Evolutionary conservation across 1,140 invertebrate genomes (phyloP), one percentile per base, ranked within the genome.

Genomic region (Drosophila sp.): DNA sequence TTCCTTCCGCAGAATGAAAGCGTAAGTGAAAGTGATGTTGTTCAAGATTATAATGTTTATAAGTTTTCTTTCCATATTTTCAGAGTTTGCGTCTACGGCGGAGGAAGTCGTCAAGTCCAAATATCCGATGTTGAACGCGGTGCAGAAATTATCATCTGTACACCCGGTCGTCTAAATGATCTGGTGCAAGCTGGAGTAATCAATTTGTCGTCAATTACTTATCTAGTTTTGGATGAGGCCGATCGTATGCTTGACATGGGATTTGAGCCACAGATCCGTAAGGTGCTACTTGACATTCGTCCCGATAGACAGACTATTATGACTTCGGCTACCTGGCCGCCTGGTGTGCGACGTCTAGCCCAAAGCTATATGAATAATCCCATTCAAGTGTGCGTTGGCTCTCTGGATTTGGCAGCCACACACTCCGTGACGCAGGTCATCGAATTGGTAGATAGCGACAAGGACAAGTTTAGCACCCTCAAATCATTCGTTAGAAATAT

Each of bases 141-240:
- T 36, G 96, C 97, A 3, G 95, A 98, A 92, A 97, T 98, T 56
- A 94, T 98, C 0, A 97, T 98, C 67, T 97, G 97, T 1, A 98
- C 97, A 25, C 97, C 97, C 1, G 97, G 97, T n/a, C 93, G 97
- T 62, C 93, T 98, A 0, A 97, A 97, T 92, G 97, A 98, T 93
- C 92, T 98, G 76, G 94, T 93, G 36, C 92, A 94, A 89, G 93
- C 94, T 29, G 93, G 93, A 2, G 84, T 94, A 56, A 94, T 97
- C 7, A 94, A 96, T 89, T 92, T 98, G 0, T 94, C 93, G 13
- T 93, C 95, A 16, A 95, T 97, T 18, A 97, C 97, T 0, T 98
- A 97, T 92, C 93, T 99, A 43, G 96, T 98, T n/a, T 92, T 98
- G n/a, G 97, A 98, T 92, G 97, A 98, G 93, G 97, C 97, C 1